Base-by-base conservation (phyloP, 1,140 invertebrate genomes). In the Tribolium madens region DNA sequence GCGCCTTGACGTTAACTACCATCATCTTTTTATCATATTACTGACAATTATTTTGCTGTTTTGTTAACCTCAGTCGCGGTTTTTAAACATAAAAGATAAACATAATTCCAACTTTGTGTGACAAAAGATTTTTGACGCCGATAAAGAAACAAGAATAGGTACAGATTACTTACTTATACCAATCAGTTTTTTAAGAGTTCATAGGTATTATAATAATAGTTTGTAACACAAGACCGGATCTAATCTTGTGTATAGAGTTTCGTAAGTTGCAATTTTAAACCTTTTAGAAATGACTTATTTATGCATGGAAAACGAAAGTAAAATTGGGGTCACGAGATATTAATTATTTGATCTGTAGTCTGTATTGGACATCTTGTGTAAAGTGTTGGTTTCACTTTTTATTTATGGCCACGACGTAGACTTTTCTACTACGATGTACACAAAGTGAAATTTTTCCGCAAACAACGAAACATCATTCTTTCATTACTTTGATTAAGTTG, bases 241-340 rank as follows among this genome's bases (percentile, higher is more conserved):
- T 13, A 33, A 9, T 64, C 21, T 64, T 64, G 57, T 64, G 12
- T 64, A 9, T 42, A 64, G 10, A 33, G 14, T 64, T 15, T 64
- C 57, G 57, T 33, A 64, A 31, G n/a, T 42, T 64, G 57, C 57
- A 64, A 64, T 33, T 31, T 33, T 64, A 64, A 64, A 64, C 57
- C 57, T 31, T 33, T 33, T 31, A 64, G 57, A 64, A 64, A 31
- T 64, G 70, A 18, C 21, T 72, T 72, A 31, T 52, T 72, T 52
- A 72, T 72, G 46, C 42, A 72, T 52, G 50, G 18, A 50, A 72
- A 72, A 52, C 50, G 70, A 72, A 72, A 72, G 70, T 52, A 48
- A 72, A 72, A 72, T 48, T 47, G 46, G 46, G 70, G 70, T 72
- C 70, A 72, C 48, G 50, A 64, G 57, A 64, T 64, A 64, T 64